Conservation (phyloP, 2,113 vertebrate genomes). For the Microcebus tavaratra region DNA sequence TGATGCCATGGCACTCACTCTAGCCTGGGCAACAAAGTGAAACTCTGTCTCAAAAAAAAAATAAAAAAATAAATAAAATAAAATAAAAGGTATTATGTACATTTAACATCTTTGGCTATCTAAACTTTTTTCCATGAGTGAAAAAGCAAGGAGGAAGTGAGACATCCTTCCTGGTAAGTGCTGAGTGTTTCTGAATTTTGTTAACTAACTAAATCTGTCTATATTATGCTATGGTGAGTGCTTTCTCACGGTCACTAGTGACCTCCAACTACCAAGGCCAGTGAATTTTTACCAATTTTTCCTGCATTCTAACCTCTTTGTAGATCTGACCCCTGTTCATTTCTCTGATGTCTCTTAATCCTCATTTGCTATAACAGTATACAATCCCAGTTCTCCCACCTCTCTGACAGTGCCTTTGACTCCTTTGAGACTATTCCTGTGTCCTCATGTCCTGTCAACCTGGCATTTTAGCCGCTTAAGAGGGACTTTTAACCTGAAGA, state of each 20-base stretch:
- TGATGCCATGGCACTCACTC: too few species aligned
- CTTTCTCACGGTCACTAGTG: conserved; percentile 23
- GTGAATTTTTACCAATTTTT: not conserved
- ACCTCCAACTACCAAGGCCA: not conserved
- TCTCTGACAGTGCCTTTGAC: not conserved
- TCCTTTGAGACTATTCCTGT: not conserved
- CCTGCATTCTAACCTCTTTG: not conserved
- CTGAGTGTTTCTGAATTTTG: conserved; percentile 39
- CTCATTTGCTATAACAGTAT: not conserved
- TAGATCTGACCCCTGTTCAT: not conserved
- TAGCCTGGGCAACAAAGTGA: too few species aligned
- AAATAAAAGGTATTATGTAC: not conserved
- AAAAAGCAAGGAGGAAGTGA: conserved; percentile 32
- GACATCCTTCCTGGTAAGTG: not conserved
- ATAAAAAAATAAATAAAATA: not conserved
- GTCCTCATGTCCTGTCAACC: not conserved
- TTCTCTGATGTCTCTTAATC: not conserved
- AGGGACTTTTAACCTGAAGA: not conserved
- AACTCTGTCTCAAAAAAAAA: too few species aligned
- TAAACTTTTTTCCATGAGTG: not conserved
- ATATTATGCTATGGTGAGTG: not conserved
- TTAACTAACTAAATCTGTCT: conserved; percentile 13
- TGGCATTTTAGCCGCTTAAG: not conserved
- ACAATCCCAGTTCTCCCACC: not conserved
- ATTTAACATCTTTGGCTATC: conserved; percentile 15